These are phyloP conservation scores for Mergus octosetaceus DNA, from an alignment of 2,797 vertebrate genomes.

Conservation along the genomic window DNA sequence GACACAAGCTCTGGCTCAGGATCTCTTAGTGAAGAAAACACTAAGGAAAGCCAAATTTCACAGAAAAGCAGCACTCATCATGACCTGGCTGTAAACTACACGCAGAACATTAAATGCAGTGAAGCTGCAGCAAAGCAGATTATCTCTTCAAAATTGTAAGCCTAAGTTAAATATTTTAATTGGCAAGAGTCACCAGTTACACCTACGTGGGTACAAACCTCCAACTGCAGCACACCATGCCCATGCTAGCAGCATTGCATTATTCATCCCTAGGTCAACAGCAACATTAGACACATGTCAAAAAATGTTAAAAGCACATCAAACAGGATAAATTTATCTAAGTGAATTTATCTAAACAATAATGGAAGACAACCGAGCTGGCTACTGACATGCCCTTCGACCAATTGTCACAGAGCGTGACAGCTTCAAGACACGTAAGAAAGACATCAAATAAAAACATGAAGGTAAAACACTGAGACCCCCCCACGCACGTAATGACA, in stretches of 20 bases:
- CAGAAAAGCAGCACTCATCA: not conserved
- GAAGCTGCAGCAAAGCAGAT: not conserved
- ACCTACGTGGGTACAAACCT: not conserved
- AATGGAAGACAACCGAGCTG: not conserved
- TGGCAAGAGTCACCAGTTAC: not conserved
- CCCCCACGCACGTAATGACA: not conserved
- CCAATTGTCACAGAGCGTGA: not conserved
- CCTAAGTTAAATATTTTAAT: not conserved
- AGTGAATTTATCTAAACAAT: not conserved
- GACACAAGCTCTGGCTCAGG: too few relatives aligned
- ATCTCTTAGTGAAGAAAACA: too few relatives aligned
- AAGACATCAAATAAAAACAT: not conserved
- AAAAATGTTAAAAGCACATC: slow-evolving; percentile 26
- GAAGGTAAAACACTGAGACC: not conserved
- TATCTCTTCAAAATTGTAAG: not conserved
- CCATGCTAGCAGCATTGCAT: not conserved
- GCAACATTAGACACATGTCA: not conserved
- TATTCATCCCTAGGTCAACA: slow-evolving; percentile 14
- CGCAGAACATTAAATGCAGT: not conserved
- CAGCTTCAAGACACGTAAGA: not conserved
- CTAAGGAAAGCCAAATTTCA: not conserved
- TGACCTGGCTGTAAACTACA: not conserved
- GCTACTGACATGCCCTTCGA: not conserved
- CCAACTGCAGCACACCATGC: not conserved
- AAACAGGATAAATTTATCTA: slow-evolving; percentile 7